Evolutionary conservation across 2,888 invertebrate species (phyloP).

Genomic region (Plutella xylostella): DNA sequence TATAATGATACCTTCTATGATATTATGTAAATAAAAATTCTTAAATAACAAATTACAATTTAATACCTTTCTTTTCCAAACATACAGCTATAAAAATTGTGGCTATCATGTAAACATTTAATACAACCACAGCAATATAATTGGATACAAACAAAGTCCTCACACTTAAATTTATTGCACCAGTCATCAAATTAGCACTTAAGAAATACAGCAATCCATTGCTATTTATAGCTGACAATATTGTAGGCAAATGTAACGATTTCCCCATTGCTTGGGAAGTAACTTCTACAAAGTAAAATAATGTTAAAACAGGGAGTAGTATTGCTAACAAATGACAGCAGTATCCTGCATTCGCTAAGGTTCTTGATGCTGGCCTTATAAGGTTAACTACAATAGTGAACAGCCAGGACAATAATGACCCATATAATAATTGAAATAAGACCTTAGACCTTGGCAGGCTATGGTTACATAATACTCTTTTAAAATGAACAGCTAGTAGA

Average conservation of each 20-base stretch:
- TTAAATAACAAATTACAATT: too few species aligned
- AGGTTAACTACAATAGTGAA: constrained; percentile 54
- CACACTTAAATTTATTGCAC: constrained; percentile 80
- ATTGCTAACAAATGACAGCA: constrained; percentile 80
- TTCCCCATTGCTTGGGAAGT: constrained; percentile 35
- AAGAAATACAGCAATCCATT: constrained; percentile 90
- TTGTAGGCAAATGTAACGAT: constrained; percentile 48
- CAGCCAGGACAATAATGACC: constrained; percentile 42
- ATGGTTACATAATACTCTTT: constrained; percentile 57
- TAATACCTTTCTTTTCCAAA: constrained; percentile 41
- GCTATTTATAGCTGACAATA: constrained; percentile 79
- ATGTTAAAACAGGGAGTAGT: constrained; percentile 63
- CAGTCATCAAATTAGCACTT: constrained; percentile 85
- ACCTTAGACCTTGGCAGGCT: constrained; percentile 26
- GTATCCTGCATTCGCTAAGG: constrained; percentile 87
- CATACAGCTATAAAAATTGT: constrained; percentile 29
- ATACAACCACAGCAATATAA: constrained; percentile 56
- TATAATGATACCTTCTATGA: too few species aligned
- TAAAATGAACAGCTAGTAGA: constrained; percentile 77
- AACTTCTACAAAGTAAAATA: constrained; percentile 69
- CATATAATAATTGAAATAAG: constrained; percentile 23
- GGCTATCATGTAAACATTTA: constrained; percentile 71
- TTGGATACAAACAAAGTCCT: constrained; percentile 68
- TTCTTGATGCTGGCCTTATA: constrained; percentile 76
- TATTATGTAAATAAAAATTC: too few species aligned